Evolutionary conservation across 2,797 vertebrate genomes (phyloP), one percentile per base, ranked within the genome.

Genomic region (Geotria australis): DNA sequence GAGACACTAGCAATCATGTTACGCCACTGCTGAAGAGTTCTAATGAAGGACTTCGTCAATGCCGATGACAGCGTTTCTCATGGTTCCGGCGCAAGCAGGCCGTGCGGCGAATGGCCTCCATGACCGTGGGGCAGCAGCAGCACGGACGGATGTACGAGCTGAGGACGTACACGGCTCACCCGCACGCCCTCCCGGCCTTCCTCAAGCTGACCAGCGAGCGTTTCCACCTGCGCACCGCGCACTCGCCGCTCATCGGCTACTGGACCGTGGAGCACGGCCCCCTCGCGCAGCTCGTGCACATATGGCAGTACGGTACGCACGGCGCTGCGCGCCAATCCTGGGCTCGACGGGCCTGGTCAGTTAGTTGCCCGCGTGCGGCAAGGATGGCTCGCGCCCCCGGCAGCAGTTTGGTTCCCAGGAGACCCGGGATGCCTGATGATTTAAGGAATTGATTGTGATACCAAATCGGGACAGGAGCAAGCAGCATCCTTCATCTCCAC

Each of bases 221-320:
- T 59, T 57, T 85, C 46, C 73, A 80, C 58, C 66, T 88, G 59
- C 76, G 83, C 47, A 77, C 75, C 1, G 74, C 76, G 56, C 76
- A 81, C 63, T 93, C 88, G 0, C 70, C 86, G 66, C 65, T 93
- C 64, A 47, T 82, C 61, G 89, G 89, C 53, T 82, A 73, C 62
- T 96, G 88, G 85, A 76, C 62, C 8, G 65, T 73, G 0, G 85
- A 94, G 66, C 78, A 83, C 15, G 81, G 82, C 3, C 79, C 76
- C 59, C 64, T 84, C 58, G 89, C 88, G 71, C 78, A 76, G 63
- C 77, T 77, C 11, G 69, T 88, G 61, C 85, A 93, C 59, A 68
- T 94, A 61, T 96, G 89, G 89, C 83, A 88, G 60, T 94, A 85
- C 10, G 85, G 88, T 94, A 75, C 57, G 79, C 47, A 48, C 56